Base-by-base conservation (phyloP, 2,888 invertebrate genomes). In the Aspidiotus rigidus region DNA sequence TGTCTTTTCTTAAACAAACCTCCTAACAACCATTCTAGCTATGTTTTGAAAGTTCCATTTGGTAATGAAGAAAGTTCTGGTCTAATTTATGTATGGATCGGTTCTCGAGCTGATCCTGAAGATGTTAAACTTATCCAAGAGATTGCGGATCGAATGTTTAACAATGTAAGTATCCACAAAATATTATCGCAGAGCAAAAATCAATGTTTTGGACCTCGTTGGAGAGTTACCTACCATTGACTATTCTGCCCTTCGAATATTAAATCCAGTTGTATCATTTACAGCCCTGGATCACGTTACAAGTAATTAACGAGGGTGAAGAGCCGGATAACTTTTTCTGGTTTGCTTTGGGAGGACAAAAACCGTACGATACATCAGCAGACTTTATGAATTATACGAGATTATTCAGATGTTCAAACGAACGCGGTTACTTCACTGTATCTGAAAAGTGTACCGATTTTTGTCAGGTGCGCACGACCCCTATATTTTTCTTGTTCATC, bases 321-420 rank as follows among this genome's bases (percentile, higher is more conserved):
- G 98, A 98, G 79, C 96, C 97, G 0, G 96, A 97, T 77, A 96
- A 96, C 77, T 97, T 97, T 83, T 97, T 97, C 81, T 98, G 97
- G 97, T 88, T 94, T 57, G 95, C 88, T n/a, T 81, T 96, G 42
- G 92, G 93, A 69, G 96, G 95, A 0, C 87, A 86, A 75, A 94
- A 93, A 78, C 85, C 88, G 0, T 93, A 95, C 78, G 96, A 96
- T 70, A 83, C 83, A 7, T 87, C 91, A 76, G 93, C 94, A 0
- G 88, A 88, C 56, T 99, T 89, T 77, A 95, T 99, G 88, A 85
- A 90, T 76, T 91, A 86, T 79, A 93, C 95, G 1, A 83, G 99
- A 62, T 82, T 99, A 54, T 99, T 99, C 81, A 85, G 99, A 69
- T 99, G 99, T 79, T 99, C 98, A 60, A 99, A 99, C 79, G 99